phyloP scores from a whole-genome alignment of 2,888 invertebrate species.

The Miltochrista miniata region DNA sequence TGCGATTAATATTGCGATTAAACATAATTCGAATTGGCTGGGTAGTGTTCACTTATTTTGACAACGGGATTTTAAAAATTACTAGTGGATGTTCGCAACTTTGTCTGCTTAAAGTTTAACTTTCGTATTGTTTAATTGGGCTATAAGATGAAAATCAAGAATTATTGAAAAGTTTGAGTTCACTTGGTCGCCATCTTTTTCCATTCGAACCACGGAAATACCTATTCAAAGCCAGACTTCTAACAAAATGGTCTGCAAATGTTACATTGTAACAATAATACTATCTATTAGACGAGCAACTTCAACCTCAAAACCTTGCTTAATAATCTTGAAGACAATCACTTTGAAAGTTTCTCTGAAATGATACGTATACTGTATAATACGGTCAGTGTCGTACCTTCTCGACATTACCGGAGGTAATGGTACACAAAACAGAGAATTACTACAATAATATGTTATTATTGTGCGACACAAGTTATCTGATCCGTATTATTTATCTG shows the following conservation, averaged over 20 bases:
- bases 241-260: background rate
- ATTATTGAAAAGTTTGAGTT: too few relatives aligned
- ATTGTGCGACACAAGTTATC: constrained; percentile 73
- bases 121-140: too few relatives aligned
- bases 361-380: constrained; percentile 26
- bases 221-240: too few relatives aligned
- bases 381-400: constrained; percentile 26
- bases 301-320: constrained; percentile 1
- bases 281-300: constrained; percentile 5
- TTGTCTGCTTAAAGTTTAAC: too few relatives aligned
- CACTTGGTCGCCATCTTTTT: too few relatives aligned
- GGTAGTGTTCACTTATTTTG: too few relatives aligned
- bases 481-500: constrained; percentile 77
- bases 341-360: constrained; percentile 26
- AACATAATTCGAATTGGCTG: too few relatives aligned
- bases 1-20: too few relatives aligned
- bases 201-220: too few relatives aligned
- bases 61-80: too few relatives aligned
- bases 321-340: constrained; percentile 6
- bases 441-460: constrained; percentile 78
- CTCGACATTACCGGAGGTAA: constrained; percentile 48
- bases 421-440: constrained; percentile 57
- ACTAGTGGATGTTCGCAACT: too few relatives aligned
- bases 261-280: background rate
- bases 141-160: too few relatives aligned